A percentile compares a stretch with the other conserved stretches of the same genome.
Conservation (phyloP, 30 jellyfish, hydroid and myxozoan species). For the Turritopsis dohrnii region DNA sequence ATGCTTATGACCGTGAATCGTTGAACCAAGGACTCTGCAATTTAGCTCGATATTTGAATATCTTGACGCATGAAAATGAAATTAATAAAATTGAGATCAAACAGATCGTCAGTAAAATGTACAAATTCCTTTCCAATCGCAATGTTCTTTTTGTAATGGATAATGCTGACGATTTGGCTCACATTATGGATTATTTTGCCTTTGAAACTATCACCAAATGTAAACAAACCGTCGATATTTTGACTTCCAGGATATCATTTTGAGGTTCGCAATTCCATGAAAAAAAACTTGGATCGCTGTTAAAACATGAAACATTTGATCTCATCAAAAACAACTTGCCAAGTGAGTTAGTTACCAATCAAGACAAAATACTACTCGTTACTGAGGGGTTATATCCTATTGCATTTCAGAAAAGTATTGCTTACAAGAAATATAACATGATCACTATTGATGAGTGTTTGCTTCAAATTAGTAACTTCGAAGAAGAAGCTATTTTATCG, state of each 20-base stretch:
- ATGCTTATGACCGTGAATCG: constrained; percentile 35
- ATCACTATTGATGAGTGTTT: constrained; percentile 24
- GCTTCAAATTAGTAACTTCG: constrained; percentile 12
- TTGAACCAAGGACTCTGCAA: constrained; percentile 23
- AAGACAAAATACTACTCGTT: constrained; percentile 9
- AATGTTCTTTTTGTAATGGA: constrained; percentile 39
- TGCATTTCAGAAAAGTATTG: constrained; percentile 52
- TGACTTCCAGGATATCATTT: constrained; percentile 36
- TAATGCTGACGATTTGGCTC: constrained; percentile 37
- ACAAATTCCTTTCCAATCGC: constrained; percentile 3
- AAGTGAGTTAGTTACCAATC: constrained; percentile 19
- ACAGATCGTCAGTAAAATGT: background rate
- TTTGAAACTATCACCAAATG: constrained; percentile 12
- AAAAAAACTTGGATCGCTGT: constrained; percentile 24
- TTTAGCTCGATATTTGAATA: constrained; percentile 35
- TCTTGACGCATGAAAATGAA: constrained; percentile 20
- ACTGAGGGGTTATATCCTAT: constrained; percentile 50
- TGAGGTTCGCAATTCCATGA: constrained; percentile 35
- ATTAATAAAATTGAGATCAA: background rate
- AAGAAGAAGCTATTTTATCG: background rate
- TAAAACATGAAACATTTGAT: constrained; percentile 29
- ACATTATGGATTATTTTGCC: constrained; percentile 26
- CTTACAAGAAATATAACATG: background rate
- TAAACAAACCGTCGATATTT: constrained; percentile 29
- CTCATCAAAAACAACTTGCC: constrained; percentile 21